Conservation (phyloP, 2,797 vertebrate species). For the Spinibarbus caldwelli region DNA sequence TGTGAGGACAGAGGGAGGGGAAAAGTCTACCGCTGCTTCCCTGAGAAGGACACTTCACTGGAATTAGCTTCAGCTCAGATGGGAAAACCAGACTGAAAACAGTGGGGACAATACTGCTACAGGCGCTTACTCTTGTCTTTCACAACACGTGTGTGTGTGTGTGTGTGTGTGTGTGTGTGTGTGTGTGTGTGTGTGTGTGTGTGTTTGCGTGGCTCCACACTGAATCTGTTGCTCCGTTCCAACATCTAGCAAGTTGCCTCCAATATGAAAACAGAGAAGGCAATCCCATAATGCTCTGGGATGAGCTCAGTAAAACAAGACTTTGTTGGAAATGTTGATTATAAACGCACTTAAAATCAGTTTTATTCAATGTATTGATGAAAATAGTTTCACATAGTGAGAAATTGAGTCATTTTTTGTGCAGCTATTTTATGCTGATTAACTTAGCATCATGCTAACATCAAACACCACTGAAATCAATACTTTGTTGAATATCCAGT, state of each 20-base stretch:
- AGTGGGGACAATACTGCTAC: constrained; percentile 11
- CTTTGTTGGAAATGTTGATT: neutral
- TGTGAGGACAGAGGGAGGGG: constrained; percentile 28
- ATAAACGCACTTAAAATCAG: neutral
- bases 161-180: too few species aligned
- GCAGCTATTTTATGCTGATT: neutral
- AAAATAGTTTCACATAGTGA: too few species aligned
- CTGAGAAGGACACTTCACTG: constrained; percentile 40
- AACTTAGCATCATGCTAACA: constrained; percentile 12
- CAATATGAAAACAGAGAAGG: neutral
- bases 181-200: too few species aligned
- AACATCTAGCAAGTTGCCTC: neutral
- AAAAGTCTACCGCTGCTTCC: constrained; percentile 25
- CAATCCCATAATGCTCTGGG: neutral
- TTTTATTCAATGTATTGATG: neutral
- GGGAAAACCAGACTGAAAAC: constrained; percentile 24
- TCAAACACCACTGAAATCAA: neutral
- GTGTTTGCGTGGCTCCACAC: neutral
- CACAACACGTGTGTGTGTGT: neutral
- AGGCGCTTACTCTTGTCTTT: constrained; percentile 13
- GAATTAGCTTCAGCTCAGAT: constrained; percentile 35
- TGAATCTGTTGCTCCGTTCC: neutral
- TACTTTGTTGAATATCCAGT: neutral
- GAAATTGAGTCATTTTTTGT: neutral
- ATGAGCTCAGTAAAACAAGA: neutral